phyloP scores from a whole-genome alignment of 2,113 vertebrate genomes.

The Genyomyrus donnyi region DNA sequence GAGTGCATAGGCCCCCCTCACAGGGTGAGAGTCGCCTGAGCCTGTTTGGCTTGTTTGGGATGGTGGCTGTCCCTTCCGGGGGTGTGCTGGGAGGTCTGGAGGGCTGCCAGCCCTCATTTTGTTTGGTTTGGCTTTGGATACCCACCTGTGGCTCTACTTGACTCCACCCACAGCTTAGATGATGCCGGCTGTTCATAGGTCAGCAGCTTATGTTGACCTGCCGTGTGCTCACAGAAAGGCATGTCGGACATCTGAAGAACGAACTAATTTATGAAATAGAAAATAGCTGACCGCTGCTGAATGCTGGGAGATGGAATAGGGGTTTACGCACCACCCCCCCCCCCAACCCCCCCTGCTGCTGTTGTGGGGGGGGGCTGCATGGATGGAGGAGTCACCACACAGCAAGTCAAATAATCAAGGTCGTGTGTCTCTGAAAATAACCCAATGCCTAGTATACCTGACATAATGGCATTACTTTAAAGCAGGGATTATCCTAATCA shows the following conservation, averaged over 20 bases:
- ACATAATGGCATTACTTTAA: constrained; percentile 9
- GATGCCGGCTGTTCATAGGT: not conserved
- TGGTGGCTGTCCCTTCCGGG: not conserved
- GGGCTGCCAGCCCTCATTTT: not conserved
- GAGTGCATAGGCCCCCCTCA: not conserved
- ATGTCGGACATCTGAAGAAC: not conserved
- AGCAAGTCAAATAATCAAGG: not conserved
- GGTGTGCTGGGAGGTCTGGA: not conserved
- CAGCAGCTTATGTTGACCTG: not conserved
- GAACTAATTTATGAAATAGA: not conserved
- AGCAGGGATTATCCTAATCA: not conserved
- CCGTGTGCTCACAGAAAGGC: not conserved
- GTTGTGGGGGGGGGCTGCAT: too few relatives aligned
- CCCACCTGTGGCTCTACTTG: not conserved
- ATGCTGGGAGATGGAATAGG: not conserved
- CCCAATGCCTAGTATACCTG: not conserved
- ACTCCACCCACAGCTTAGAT: not conserved
- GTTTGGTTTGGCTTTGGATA: not conserved
- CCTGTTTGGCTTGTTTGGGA: not conserved
- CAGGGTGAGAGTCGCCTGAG: not conserved
- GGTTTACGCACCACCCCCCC: not conserved
- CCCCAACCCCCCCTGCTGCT: not conserved
- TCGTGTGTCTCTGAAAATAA: not conserved
- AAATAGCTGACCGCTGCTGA: not conserved
- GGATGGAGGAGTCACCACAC: not conserved